A percentile compares a stretch with the other conserved stretches of the same genome.
phyloP scores from a whole-genome alignment of 1,140 invertebrate species.

The Magallana gigas region DNA sequence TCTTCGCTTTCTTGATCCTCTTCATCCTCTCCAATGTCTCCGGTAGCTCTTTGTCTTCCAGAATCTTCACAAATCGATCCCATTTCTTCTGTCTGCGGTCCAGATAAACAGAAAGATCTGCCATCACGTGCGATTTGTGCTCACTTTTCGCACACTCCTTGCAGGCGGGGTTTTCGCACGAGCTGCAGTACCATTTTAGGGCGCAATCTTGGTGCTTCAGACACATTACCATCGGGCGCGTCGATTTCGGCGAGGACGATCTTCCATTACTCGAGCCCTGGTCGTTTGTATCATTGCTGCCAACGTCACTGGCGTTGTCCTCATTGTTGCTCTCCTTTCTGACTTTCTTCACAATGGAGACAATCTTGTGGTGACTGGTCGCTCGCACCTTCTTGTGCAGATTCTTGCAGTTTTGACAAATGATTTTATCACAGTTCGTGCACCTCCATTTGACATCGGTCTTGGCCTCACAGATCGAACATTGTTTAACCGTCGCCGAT shows the following conservation, averaged over 20 bases:
- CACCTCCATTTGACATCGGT: conserved; percentile 31
- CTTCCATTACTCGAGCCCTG: not conserved
- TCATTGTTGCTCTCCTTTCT: conserved; percentile 17
- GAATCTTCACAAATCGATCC: not conserved
- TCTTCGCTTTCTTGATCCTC: conserved; percentile 16
- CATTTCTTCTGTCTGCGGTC: conserved; percentile 3
- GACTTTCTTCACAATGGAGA: conserved; percentile 26
- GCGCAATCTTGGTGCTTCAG: not conserved
- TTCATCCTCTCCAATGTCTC: conserved; percentile 29
- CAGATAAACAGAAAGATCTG: not conserved
- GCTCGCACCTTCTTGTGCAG: not conserved
- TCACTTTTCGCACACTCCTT: not conserved
- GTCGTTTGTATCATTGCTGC: not conserved
- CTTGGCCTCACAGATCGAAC: conserved; percentile 8
- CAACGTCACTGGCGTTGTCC: not conserved
- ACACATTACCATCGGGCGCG: not conserved
- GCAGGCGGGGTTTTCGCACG: not conserved
- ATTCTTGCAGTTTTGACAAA: conserved; percentile 37
- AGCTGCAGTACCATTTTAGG: conserved; percentile 29
- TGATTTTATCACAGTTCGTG: conserved; percentile 36
- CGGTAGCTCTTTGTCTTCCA: not conserved
- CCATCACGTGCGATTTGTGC: conserved; percentile 28
- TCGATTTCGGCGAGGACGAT: not conserved
- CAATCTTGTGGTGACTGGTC: conserved; percentile 33
- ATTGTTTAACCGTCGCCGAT: conserved; percentile 23